Evolutionary conservation across 2,888 invertebrate genomes (phyloP), one percentile per base, ranked within the genome.

Genomic region (Oegoconia quadripuncta): DNA sequence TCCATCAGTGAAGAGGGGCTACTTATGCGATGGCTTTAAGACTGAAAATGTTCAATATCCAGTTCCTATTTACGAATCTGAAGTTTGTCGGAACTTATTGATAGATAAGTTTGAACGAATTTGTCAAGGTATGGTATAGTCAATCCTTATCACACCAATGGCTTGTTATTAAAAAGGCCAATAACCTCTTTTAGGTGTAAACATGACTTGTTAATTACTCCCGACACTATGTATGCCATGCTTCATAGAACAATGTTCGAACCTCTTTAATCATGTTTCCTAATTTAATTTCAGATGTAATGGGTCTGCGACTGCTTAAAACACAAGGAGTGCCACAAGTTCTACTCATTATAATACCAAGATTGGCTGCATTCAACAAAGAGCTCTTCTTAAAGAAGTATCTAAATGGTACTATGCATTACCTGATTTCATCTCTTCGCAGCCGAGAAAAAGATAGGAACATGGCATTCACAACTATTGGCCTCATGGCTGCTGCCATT

Each of bases 341-440:
- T 0, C 77, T 99, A 9, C 89, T 98, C 40, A 92, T 93, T 25
- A 91, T 99, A 32, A 87, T 99, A 42, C 99, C 99, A 1, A 90
- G 98, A 49, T 80, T 98, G 35, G 98, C 97, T 4, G 97, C 98
- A n/a, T 97, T 98, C 62, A 93, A 97, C 69, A 93, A 92, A 42
- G 91, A 92, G 4, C 90, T 90, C 40, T 98, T 98, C 68, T 91
- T 93, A 0, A 89, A 90, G 40, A 91, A 92, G 52, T 93, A 96
- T 73, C 80, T 97, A 0, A 90, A 88, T 26, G 89, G 91, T 0
- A 92, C 95, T 0, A 93, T 98, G 80, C 89, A 88, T 47, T 95
- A 97, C 73, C 84, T 98, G 39, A 80, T 97, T 32, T 83, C 89
- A 13, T 94, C 93, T 20, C 76, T 98, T 34, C 91, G 93, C 28